phyloP scores from a whole-genome alignment of 2,888 invertebrate genomes.

The Hypselothyrea guttata region DNA sequence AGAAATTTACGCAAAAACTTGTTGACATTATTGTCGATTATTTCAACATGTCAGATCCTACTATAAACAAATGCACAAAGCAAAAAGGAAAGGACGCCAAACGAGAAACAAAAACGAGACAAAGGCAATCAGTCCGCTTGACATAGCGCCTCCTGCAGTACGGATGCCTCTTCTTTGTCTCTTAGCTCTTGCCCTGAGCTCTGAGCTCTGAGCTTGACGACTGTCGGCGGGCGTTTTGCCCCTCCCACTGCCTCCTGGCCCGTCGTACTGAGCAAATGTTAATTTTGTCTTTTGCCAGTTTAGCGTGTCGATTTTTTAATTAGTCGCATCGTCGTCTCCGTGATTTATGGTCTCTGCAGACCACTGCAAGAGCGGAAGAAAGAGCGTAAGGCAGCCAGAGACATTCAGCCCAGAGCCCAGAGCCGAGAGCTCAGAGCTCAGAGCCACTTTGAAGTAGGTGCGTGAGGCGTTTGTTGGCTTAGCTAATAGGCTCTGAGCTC shows the following conservation, averaged over 20 bases:
- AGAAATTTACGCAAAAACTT: conserved; percentile 56
- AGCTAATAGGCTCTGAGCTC: conserved; percentile 66
- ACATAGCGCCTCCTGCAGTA: conserved; percentile 34
- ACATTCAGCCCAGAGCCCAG: conserved; percentile 21
- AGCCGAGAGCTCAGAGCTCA: too few relatives aligned
- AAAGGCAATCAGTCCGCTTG: conserved; percentile 64
- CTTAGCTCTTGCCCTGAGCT: neutral
- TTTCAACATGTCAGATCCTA: conserved; percentile 49
- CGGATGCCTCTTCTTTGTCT: neutral
- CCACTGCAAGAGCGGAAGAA: neutral
- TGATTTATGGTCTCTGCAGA: conserved; percentile 62
- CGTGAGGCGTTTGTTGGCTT: conserved; percentile 57
- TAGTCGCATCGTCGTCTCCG: conserved; percentile 75
- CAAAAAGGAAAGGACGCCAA: conserved; percentile 21
- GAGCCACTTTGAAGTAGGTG: conserved; percentile 67
- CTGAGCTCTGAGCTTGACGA: conserved; percentile 28
- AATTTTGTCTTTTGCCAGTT: conserved; percentile 76
- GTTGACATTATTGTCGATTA: conserved; percentile 75
- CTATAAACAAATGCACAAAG: conserved; percentile 65
- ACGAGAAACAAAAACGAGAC: conserved; percentile 29
- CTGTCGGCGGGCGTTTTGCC: conserved; percentile 46
- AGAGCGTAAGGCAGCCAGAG: neutral
- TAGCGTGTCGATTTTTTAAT: conserved; percentile 78
- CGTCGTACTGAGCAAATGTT: conserved; percentile 59
- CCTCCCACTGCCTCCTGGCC: neutral